Base-by-base conservation (phyloP, 1,140 invertebrate species). In the Achatina immaculata region DNA sequence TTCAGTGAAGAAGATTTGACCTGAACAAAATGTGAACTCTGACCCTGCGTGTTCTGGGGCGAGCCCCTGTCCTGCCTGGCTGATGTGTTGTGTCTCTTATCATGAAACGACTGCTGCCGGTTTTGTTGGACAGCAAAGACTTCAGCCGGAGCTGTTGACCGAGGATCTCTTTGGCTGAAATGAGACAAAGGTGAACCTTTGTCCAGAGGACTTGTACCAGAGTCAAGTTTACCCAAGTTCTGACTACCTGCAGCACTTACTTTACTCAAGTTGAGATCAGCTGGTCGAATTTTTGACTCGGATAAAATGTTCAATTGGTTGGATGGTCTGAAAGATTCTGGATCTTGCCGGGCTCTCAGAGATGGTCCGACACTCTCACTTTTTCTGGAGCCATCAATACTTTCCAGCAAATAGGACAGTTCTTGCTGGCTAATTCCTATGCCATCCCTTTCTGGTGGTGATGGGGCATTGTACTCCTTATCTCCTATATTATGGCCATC, bases 381-480 rank as follows among this genome's bases (percentile, higher is more conserved):
- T 24, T 71, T 71, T 71, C 6, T 4, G 0, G 68, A 40, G 24
- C 28, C 1, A 71, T n/a, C 28, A 45, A 38, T 0, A n/a, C 40
- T 48, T 31, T 11, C 14, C 42, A 78, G 40, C 21, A 85, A 85
- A 40, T 86, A 75, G 9, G 82, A 84, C 19, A 87, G 68, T 31
- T 81, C 79, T 45, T 83, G 83, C 48, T 82, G 69, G 34, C 86
- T 84, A 31, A 86, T 48, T 72, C 82, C 83, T 68, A 43, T 68
- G 51, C 14, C 66, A 92, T 95, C 95, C 71, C 94, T 90, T 91
- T 95, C 95, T 0, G 95, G 95, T 1, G 95, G 95, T 45, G 95
- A 95, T 16, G 95, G 94, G 45, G 95, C 94, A 81, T 93, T 93
- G 90, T 95, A 95, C 83, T 95, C 94, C 81, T 93, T 93, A 88